Evolutionary conservation across 2,797 vertebrate species (phyloP).

Genomic region (Crypturellus tataupa): DNA sequence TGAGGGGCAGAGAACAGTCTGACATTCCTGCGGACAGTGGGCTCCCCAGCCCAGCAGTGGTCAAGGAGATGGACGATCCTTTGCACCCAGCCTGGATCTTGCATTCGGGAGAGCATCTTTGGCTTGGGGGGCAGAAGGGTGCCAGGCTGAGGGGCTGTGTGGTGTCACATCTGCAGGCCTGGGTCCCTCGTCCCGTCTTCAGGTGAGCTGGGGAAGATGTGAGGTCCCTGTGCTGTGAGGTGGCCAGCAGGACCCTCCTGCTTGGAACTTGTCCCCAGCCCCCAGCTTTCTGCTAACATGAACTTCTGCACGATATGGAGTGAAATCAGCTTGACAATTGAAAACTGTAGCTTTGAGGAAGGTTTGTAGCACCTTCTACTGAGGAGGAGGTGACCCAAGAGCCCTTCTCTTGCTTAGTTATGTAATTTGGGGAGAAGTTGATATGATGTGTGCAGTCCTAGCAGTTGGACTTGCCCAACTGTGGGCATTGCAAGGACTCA

Average conservation of each 20-base stretch:
- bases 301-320: neutral
- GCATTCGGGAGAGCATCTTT: neutral
- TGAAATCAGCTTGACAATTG: neutral
- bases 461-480: neutral
- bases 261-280: no score
- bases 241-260: no score
- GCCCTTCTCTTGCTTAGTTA: neutral
- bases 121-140: neutral
- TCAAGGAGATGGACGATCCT: neutral
- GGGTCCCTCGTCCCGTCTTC: rapidly evolving
- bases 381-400: neutral
- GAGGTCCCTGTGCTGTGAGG: no score
- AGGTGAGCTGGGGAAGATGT: no score
- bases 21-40: neutral
- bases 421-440: neutral
- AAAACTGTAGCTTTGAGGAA: neutral
- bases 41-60: neutral
- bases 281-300: neutral
- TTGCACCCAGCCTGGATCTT: neutral
- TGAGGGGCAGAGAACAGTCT: neutral
- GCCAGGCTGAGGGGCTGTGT: neutral
- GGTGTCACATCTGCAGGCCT: neutral
- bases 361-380: neutral
- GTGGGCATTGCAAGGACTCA: rapidly evolving
- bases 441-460: neutral